Evolutionary conservation across 1,140 invertebrate species (phyloP).

Genomic region (Triops cancriformis): DNA sequence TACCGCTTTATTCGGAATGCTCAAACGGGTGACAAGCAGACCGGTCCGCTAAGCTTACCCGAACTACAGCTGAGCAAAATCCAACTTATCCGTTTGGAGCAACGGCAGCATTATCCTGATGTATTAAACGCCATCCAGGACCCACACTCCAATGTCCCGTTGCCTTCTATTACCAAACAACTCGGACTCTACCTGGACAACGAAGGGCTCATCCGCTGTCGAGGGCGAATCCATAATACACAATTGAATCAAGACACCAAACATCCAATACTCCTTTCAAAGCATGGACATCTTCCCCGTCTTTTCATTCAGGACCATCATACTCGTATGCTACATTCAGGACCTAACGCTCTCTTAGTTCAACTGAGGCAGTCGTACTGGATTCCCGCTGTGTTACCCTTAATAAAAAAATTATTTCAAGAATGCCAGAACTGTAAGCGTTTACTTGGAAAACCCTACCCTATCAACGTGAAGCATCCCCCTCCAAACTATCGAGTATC

Average conservation of each 20-base stretch:
- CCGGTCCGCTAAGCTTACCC: neutral
- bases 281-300: neutral
- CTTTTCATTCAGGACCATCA: neutral
- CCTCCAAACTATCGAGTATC: neutral
- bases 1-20: neutral
- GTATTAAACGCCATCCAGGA: neutral
- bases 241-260: neutral
- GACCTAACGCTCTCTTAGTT: neutral
- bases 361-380: neutral
- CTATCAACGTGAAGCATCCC: neutral
- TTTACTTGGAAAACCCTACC: neutral
- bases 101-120: neutral
- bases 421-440: neutral
- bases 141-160: neutral
- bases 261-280: neutral
- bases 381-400: neutral
- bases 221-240: neutral
- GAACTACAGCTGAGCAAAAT: neutral
- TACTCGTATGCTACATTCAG: neutral
- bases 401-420: neutral
- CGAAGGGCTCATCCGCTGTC: neutral
- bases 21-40: neutral
- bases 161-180: neutral
- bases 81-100: neutral
- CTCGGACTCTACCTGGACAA: neutral